Base-by-base conservation (phyloP, 1,140 invertebrate species). In the Cylas formicarius region DNA sequence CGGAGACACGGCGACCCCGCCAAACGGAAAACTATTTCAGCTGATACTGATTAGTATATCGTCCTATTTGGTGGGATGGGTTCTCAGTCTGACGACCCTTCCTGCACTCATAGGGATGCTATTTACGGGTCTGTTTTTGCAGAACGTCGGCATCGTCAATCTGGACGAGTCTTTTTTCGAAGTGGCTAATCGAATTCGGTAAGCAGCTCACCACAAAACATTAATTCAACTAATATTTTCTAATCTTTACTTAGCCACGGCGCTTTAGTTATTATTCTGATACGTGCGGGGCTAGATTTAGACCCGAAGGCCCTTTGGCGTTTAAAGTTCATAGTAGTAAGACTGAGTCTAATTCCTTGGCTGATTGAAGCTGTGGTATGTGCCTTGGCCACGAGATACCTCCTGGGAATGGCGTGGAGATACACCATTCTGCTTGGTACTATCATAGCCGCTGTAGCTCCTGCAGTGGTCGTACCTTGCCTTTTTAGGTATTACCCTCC, bases 391-490 rank as follows among this genome's bases (percentile, higher is more conserved):
- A 70, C 82, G 0, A 77, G 84, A 56, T 84, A 79, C 41, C 63
- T 97, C 4, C 70, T 97, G 8, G 75, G 73, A 40, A 68, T 97
- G 47, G 86, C 90, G 0, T 92, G 87, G 86, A 69, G 80, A 76
- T 78, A 38, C 80, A 92, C 44, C 74, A 95, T 37, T 72, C 92
- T 18, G n/a, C 32, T 55, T 7, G 87, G 86, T 48, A 84, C 85
- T 49, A 81, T 95, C 23, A 70, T 95, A 24, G 85, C 89, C 2
- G 90, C 93, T 1, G 92, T 97, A 3, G 94, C 92, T 0, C 92
- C 94, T 1, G 94, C 94, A 6, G 92, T 98, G 6, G 85, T 97
- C 2, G 93, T 97, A n/a, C 92, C 94, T 0, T 86, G 84, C 52
- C 74, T 97, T 28, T 81, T 97, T 55, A 26, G 47, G 45, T 48